Base-by-base conservation (phyloP, 1,140 invertebrate species). In the Caenorhabditis briggsae region DNA sequence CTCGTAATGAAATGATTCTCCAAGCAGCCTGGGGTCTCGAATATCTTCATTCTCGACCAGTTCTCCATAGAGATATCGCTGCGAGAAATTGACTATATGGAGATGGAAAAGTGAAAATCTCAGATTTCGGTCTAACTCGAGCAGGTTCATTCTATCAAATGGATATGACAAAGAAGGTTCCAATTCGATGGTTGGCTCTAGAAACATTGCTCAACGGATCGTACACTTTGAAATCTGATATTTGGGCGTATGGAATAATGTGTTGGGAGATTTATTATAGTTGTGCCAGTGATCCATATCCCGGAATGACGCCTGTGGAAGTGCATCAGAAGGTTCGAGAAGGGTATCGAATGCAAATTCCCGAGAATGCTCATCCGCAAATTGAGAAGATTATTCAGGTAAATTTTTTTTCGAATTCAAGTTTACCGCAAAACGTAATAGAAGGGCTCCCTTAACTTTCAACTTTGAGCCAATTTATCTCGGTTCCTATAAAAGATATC, bases 1-100 rank as follows among this genome's bases (percentile, higher is more conserved):
- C 25, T 94, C 95, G 95, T 90, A 96, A 97, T 91, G 97, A 97
- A 93, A 97, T 97, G 92, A 97, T 98, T 89, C 97, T 98, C 93
- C 94, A 97, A 91, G 97, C 56, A 18, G 56, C 56, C n/a, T 58
- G 56, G 56, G 56, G 56, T 5, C 56, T 58, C 7, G 56, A 58
- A 58, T 58, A 58, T 20, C 56, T 58, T 8, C 56, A 58, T 20
- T 58, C 56, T 20, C 18, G 56, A 5, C 56, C 56, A n/a, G 56
- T 58, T 20, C 56, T 58, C n/a, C 56, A 58, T 58, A 14, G 56
- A 58, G 56, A 98, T 94, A 94, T 98, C 90, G 97, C 97, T 43
- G 96, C 97, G n/a, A 95, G 97, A 91, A 98, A 98, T 93, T 74
- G 59, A 11, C 84, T 85, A 5, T 23, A 64, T 14, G 82, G 55